Percentiles rank a stretch among this genome's conserved stretches.
Evolutionary conservation across 2,113 vertebrate genomes (phyloP).

Genomic region (Apaloderma vittatum): DNA sequence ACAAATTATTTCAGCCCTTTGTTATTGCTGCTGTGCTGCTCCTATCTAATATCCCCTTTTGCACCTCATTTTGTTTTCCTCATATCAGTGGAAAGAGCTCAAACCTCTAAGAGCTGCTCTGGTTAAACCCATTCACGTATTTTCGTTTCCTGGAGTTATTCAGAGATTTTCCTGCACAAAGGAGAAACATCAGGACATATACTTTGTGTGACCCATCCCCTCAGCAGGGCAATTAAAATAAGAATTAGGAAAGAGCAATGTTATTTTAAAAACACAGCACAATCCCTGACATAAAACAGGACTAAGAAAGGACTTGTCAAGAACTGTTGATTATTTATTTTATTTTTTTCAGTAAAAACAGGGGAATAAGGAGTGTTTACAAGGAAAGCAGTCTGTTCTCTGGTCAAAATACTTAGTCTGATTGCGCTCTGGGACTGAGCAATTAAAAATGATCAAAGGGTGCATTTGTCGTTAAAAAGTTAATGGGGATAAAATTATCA

Average conservation of each 20-base stretch:
- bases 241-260: not conserved
- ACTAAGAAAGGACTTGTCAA: not conserved
- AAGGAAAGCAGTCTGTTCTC: constrained; percentile 2
- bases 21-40: not conserved
- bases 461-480: not conserved
- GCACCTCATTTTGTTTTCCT: not conserved
- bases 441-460: constrained; percentile 55
- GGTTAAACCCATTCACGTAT: fast-evolving
- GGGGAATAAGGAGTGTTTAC: constrained; percentile 13
- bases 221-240: not conserved
- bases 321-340: not conserved
- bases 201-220: not conserved
- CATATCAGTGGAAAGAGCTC: not conserved
- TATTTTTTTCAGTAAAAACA: constrained; percentile 39
- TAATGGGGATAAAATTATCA: constrained; percentile 32
- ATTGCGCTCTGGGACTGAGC: not conserved
- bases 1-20: fast-evolving
- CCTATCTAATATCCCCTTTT: not conserved
- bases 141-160: not conserved
- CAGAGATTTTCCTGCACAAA: not conserved
- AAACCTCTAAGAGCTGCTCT: not conserved
- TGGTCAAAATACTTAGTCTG: constrained; percentile 28
- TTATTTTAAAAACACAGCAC: not conserved
- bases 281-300: not conserved
- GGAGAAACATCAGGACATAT: not conserved